Conservation (phyloP, 2,888 invertebrate genomes). For the Lumbricus terrestris region DNA sequence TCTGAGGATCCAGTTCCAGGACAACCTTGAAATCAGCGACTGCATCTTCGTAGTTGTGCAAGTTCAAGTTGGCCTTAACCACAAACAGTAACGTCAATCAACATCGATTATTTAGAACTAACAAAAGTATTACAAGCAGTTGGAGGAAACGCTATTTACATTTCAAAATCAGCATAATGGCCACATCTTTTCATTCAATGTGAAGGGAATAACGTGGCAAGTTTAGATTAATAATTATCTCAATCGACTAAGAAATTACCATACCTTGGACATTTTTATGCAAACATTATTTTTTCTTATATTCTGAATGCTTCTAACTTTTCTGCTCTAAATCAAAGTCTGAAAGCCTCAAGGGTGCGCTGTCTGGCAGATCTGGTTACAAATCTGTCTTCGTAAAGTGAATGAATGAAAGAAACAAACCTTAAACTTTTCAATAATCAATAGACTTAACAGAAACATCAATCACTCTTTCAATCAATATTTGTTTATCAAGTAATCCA, state of each 20-base stretch:
- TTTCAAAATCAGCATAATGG: background rate
- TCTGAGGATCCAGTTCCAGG: constrained; percentile 76
- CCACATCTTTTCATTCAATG: background rate
- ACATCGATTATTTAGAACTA: too few species aligned
- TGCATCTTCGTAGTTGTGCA: constrained; percentile 78
- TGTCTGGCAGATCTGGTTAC: background rate
- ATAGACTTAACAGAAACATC: background rate
- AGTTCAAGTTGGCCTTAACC: constrained; percentile 68
- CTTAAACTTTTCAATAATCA: background rate
- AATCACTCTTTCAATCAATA: too few species aligned
- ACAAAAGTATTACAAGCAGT: background rate
- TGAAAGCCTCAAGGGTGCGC: background rate
- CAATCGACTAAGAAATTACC: background rate
- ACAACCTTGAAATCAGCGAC: constrained; percentile 76
- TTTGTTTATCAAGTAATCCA: too few species aligned
- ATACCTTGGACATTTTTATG: background rate
- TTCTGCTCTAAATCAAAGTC: background rate
- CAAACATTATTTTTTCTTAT: background rate
- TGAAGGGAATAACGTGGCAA: background rate
- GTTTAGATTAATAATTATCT: background rate
- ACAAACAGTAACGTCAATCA: background rate
- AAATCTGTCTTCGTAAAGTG: background rate
- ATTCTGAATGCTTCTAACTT: too few species aligned
- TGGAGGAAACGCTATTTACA: background rate
- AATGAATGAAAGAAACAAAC: background rate